Percentiles rank a stretch among this genome's conserved stretches.
Conservation (phyloP, 2,113 vertebrate genomes). For the Hemibates koningsi region DNA sequence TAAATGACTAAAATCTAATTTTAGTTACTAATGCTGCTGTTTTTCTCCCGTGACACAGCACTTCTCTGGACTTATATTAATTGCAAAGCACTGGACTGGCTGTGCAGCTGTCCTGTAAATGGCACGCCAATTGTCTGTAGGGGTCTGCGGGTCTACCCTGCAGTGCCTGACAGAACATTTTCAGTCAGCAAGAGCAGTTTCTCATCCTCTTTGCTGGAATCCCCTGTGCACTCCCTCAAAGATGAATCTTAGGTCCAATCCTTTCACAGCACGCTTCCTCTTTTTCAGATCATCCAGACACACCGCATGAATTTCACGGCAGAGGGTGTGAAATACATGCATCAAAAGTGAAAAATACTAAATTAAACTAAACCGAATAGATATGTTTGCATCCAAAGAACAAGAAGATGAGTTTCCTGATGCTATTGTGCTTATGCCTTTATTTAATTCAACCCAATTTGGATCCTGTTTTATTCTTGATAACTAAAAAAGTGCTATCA, state of each 20-base stretch:
- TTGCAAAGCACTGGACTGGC: background rate
- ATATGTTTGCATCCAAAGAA: background rate
- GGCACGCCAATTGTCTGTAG: background rate
- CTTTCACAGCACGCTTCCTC: background rate
- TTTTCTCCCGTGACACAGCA: background rate
- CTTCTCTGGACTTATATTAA: background rate
- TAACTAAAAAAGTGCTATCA: background rate
- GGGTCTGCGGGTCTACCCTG: background rate
- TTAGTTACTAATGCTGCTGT: background rate
- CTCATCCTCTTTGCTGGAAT: background rate
- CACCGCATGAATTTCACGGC: accelerated
- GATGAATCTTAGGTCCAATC: background rate
- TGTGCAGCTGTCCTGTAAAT: background rate
- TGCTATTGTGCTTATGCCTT: background rate
- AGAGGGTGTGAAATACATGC: background rate
- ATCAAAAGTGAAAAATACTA: background rate
- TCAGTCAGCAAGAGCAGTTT: background rate
- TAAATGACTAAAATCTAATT: background rate
- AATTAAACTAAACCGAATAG: background rate
- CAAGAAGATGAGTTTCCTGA: background rate
- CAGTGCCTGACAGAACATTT: background rate
- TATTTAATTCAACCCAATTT: background rate
- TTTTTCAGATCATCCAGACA: background rate
- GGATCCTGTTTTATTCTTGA: background rate
- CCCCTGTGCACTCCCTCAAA: background rate